A percentile compares a stretch with the other conserved stretches of the same genome.
phyloP scores from a whole-genome alignment of 2,888 invertebrate genomes.

The Stomorhina lunata region DNA sequence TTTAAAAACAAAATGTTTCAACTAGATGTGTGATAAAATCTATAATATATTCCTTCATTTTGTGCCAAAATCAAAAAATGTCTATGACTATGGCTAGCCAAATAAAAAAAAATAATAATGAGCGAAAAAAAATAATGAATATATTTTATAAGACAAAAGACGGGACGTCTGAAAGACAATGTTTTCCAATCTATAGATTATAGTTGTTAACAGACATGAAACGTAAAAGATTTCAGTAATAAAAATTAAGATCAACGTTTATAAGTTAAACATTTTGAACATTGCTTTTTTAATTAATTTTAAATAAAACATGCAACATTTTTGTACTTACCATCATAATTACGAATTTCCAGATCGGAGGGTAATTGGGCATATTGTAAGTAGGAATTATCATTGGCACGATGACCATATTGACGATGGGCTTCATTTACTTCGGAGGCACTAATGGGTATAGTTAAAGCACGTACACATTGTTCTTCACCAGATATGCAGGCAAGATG shows the following conservation, averaged over 20 bases:
- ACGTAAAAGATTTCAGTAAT: not conserved
- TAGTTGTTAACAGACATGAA: not conserved
- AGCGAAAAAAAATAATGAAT: slow-evolving; percentile 39
- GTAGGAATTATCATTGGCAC: slow-evolving; percentile 77
- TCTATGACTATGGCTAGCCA: slow-evolving; percentile 68
- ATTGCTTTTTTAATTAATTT: not conserved
- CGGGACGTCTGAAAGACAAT: slow-evolving; percentile 50
- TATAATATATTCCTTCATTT: not conserved
- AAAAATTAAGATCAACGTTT: not conserved
- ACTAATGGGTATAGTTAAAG: slow-evolving; percentile 86
- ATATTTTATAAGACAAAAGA: slow-evolving; percentile 42
- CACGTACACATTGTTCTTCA: slow-evolving; percentile 86
- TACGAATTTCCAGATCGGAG: slow-evolving; percentile 88
- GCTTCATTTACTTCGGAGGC: slow-evolving; percentile 80
- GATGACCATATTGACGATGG: slow-evolving; percentile 77
- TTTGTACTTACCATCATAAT: slow-evolving; percentile 88
- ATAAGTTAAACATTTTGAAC: not conserved
- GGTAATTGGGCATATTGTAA: slow-evolving; percentile 79
- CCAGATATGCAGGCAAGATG: slow-evolving; percentile 90
- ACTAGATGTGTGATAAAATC: slow-evolving; percentile 28
- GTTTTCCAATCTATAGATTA: not conserved
- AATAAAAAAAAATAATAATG: slow-evolving; percentile 21
- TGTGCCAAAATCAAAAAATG: slow-evolving; percentile 46
- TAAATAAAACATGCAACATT: not conserved
- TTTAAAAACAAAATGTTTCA: slow-evolving; percentile 50